Evolutionary conservation across 1,140 invertebrate species (phyloP), one percentile per base, ranked within the genome.

Genomic region (Dendroctonus valens): DNA sequence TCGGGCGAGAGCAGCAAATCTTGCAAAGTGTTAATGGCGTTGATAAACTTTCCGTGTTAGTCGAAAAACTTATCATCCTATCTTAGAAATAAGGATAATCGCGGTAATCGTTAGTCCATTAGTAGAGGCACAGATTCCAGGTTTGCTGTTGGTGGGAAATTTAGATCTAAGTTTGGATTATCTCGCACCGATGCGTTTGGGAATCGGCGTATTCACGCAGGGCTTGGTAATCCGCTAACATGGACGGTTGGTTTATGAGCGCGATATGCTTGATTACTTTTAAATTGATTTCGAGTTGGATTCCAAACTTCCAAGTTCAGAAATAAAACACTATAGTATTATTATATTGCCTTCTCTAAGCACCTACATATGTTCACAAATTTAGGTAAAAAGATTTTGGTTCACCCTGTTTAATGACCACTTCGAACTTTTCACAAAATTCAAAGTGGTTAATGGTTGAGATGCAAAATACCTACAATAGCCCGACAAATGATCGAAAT

Each of bases 31-130:
- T 65, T 65, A 65, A 65, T 65, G 42, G 53, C 37, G 44, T 49
- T 37, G 41, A 38, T 54, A 65, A 64, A 65, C 62, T 65, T 65
- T 65, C 53, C 38, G 59, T 68, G 69, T 50, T 67, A 49, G 66
- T 66, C 57, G 64, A 72, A 72, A 73, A 73, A 73, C 64, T 73
- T 71, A 69, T 71, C 68, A 59, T 68, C 62, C 68, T 69, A 73
- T 72, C 70, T 72, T 62, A 68, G 72, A 70, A 54, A 63, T 57
- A 57, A 48, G 62, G 63, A 54, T 52, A 74, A 74, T 72, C 69
- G 59, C 64, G 69, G 72, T 74, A 74, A 74, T 73, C 73, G 70
- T 72, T 70, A 72, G 72, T 70, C 72, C 73, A 73, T 73, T 73
- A 74, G 73, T 69, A 41, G 52, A 73, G 72, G 71, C 70, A 71